Evolutionary conservation across 2,888 invertebrate genomes (phyloP), one percentile per base, ranked within the genome.

Genomic region (Amblyteles armatorius): DNA sequence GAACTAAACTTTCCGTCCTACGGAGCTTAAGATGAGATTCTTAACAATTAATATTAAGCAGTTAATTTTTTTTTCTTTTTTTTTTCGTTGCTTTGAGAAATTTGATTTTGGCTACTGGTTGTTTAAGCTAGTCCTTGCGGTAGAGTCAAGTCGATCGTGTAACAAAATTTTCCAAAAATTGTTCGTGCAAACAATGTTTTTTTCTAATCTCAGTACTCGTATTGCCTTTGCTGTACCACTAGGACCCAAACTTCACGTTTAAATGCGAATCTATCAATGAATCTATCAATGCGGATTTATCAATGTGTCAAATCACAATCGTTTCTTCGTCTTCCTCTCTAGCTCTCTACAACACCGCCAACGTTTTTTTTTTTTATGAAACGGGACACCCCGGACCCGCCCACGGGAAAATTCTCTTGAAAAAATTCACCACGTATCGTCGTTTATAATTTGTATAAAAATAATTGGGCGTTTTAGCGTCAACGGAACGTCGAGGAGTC

Each of bases 381-480:
- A 48, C 79, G 71, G 63, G 57, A 74, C 22, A 26, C 26, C 4
- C 4, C 57, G 22, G 57, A 57, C 57, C 22, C 57, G 57, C 22
- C 36, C 50, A n/a, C 52, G 63, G 57, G 52, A 79, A 63, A 71
- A 79, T 71, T 22, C 79, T 69, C 73, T 67, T 71, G 63, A 67
- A 65, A 84, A 85, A 83, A 86, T 69, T 83, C 73, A 68, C 80
- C 77, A 65, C 60, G 69, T 60, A 73, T 83, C 63, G 40, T 81
- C 79, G 40, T 84, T 91, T 90, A 90, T 82, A 90, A 91, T 90
- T 91, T 90, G 92, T 93, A 93, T 87, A 93, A 93, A 93, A 93
- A 93, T 93, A 93, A 93, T 90, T 91, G 90, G 90, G 90, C 89
- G 89, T 90, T 89, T 90, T 90, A 85, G 88, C 80, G 89, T 90